Evolutionary conservation across 2,113 vertebrate genomes (phyloP).

Genomic region (Neolamprologus devosi): DNA sequence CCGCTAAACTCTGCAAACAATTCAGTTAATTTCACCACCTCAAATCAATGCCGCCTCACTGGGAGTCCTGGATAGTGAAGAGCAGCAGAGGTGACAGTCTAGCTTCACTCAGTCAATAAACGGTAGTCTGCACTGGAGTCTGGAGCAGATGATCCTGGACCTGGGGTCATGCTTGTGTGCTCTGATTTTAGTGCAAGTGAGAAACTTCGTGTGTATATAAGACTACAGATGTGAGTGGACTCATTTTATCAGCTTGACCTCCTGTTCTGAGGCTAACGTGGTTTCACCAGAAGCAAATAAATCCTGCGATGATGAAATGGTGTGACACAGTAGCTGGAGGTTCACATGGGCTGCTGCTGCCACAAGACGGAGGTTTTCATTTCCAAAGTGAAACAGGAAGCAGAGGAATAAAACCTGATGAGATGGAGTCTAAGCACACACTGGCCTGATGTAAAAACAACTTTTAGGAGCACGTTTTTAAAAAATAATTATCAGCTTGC

Average conservation of each 20-base stretch:
- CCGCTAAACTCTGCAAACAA: not conserved
- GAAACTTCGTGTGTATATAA: not conserved
- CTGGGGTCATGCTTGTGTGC: not conserved
- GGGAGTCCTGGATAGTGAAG: not conserved
- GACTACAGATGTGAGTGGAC: not conserved
- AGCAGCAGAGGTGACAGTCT: not conserved
- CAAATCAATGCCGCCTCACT: not conserved
- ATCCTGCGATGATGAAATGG: slow-evolving; percentile 16
- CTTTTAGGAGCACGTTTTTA: not conserved
- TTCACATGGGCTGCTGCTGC: not conserved
- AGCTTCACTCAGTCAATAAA: not conserved
- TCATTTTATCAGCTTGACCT: slow-evolving; percentile 1
- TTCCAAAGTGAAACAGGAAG: not conserved
- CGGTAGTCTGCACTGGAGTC: not conserved
- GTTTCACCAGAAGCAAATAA: not conserved
- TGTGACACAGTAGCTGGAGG: not conserved
- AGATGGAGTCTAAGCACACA: not conserved
- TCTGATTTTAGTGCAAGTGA: not conserved
- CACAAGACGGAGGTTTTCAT: not conserved
- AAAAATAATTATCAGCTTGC: not conserved
- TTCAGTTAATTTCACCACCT: not conserved
- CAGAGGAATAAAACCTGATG: not conserved
- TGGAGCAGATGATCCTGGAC: not conserved
- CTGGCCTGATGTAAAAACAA: rapidly evolving
- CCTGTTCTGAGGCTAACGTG: not conserved